Percentiles rank a stretch among this genome's conserved stretches.
These are phyloP conservation scores for Crax fasciolata DNA, from an alignment of 2,797 vertebrate genomes.

Conservation along the genomic window DNA sequence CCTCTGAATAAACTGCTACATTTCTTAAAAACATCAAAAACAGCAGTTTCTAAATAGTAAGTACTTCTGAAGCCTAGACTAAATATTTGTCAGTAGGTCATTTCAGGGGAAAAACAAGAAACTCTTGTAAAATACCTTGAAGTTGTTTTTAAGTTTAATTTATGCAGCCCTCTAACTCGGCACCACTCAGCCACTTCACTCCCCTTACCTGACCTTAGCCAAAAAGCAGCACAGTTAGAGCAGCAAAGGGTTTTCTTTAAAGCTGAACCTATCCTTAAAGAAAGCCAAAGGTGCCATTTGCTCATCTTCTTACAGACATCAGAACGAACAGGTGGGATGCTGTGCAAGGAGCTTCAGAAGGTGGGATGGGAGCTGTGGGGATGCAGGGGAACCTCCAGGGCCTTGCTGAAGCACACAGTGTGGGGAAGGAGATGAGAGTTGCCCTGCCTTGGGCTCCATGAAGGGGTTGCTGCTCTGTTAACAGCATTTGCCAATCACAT, in stretches of 20 bases:
- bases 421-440: background rate
- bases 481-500: background rate
- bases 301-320: background rate
- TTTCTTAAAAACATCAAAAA: slow-evolving; percentile 39
- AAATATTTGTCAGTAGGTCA: slow-evolving; percentile 55
- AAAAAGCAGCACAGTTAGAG: background rate
- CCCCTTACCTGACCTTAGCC: slow-evolving; percentile 33
- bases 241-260: slow-evolving; percentile 14
- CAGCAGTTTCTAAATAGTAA: background rate
- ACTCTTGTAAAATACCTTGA: background rate
- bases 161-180: slow-evolving; percentile 22
- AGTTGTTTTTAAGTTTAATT: background rate
- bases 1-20: background rate
- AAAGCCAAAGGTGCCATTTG: background rate
- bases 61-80: background rate
- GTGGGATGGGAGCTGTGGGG: background rate
- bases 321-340: background rate
- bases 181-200: background rate
- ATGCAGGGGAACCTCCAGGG: background rate
- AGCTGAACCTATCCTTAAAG: background rate
- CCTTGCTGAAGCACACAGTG: background rate
- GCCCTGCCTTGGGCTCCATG: background rate
- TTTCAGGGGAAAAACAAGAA: slow-evolving; percentile 23
- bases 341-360: background rate
- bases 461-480: background rate